Percentiles rank a stretch among this genome's conserved stretches.
phyloP scores from a whole-genome alignment of 37 sponge, comb jelly and placozoan genomes.

The Spongia lamella region DNA sequence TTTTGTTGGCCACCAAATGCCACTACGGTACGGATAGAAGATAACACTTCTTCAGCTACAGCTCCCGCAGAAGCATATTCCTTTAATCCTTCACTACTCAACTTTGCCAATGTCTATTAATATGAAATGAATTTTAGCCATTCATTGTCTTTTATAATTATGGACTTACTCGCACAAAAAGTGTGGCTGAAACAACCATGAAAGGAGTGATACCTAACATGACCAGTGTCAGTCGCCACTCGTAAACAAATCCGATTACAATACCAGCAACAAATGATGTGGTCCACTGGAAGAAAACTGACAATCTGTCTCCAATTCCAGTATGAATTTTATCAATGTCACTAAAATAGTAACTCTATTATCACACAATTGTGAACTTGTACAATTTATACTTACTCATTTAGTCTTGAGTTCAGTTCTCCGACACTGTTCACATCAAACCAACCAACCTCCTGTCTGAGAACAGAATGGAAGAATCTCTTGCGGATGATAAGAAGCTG shows the following conservation, averaged over 20 bases:
- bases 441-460: conserved; percentile 84
- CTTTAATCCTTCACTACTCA: conserved; percentile 72
- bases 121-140: no score
- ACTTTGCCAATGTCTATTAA: conserved; percentile 36
- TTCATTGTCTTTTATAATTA: no score
- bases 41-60: conserved; percentile 88
- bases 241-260: conserved; percentile 23
- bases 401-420: conserved; percentile 63
- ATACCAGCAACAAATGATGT: conserved; percentile 54
- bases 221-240: conserved; percentile 51
- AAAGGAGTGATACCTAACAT: conserved; percentile 53
- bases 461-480: conserved; percentile 51
- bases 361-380: background rate
- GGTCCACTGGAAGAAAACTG: conserved; percentile 57
- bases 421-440: conserved; percentile 79
- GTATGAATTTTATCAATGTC: conserved; percentile 50
- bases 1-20: conserved; percentile 83
- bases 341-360: conserved; percentile 28
- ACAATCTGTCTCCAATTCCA: conserved; percentile 59
- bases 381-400: no score
- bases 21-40: conserved; percentile 86
- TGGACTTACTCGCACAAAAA: conserved; percentile 18
- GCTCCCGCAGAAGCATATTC: conserved; percentile 34
- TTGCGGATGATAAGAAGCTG: conserved; percentile 68
- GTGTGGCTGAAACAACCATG: conserved; percentile 20